Base-by-base conservation (phyloP, 2,113 vertebrate species). In the Pseudorectes ferrugineus region DNA sequence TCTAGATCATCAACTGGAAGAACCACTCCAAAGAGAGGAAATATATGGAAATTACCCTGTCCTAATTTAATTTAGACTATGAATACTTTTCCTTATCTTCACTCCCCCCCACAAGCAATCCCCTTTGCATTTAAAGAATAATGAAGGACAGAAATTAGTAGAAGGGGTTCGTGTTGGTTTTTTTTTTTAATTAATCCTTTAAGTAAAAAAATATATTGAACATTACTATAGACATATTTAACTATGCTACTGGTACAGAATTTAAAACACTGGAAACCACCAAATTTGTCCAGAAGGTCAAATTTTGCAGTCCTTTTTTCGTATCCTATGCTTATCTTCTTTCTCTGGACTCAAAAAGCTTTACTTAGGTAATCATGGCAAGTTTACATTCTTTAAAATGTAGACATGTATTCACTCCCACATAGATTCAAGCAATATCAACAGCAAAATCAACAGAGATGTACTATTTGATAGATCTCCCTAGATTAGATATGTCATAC, bases 21-120 rank as follows among this genome's bases (percentile, higher is more conserved):
- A 78, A 71, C 14, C 28, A 87, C 52, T 68, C 59, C 3, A 6
- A 92, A 73, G 22, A 68, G 57, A 80, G 26, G 10, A 91, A 92
- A 84, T 36, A 58, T 1, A 89, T 2, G 3, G 43, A 91, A 93
- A 91, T 43, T 16, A 89, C 13, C 31, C n/a, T 63, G 87, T 63
- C 78, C 92, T 82, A 61, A 75, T 85, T 94, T 79, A 92, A 86
- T 73, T 83, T 57, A 82, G 25, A 63, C 25, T 65, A 31, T 38
- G 70, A 91, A 85, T 45, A 63, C 16, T 42, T 14, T 81, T 74
- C 38, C 36, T 61, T 65, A 68, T n/a, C 28, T 72, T 74, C 40
- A 71, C 0, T 3, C 8, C 17, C 9, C 6, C 15, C 6, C 4
- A 22, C 8, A 18, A 3, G 7, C 11, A 28, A 55, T 35, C 10